Evolutionary conservation across 2,113 vertebrate species (phyloP).

Genomic region (human): DNA sequence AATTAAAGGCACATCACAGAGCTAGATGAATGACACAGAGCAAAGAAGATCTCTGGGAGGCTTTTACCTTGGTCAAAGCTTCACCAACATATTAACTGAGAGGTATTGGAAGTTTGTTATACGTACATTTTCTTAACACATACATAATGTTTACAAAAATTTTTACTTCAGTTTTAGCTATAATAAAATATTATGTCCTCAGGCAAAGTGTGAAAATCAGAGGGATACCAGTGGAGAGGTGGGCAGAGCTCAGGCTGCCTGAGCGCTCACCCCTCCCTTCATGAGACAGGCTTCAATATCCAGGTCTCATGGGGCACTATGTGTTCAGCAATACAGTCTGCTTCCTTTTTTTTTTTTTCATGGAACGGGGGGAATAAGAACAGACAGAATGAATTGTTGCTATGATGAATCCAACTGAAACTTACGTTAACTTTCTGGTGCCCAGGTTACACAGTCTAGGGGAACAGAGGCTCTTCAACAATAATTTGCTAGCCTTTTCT

Average conservation of each 20-base stretch:
- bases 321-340: neutral
- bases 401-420: neutral
- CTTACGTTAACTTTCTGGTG: neutral
- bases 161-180: neutral
- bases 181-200: neutral
- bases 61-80: neutral
- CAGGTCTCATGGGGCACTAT: neutral
- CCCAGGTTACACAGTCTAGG: neutral
- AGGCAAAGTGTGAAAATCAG: neutral
- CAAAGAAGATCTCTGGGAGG: neutral
- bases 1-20: neutral
- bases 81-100: neutral
- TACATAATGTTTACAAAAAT: neutral
- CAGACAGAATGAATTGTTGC: neutral
- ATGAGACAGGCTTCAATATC: neutral
- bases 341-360: neutral
- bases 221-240: fast-evolving
- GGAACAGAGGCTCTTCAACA: neutral
- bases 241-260: neutral
- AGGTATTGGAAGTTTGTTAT: neutral
- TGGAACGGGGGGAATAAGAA: neutral
- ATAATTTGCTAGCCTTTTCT: neutral
- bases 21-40: neutral
- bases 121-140: neutral
- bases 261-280: neutral